Percentiles rank a stretch among this genome's conserved stretches.
Evolutionary conservation across 2,113 vertebrate species (phyloP).

Genomic region (Bombycilla garrulus): DNA sequence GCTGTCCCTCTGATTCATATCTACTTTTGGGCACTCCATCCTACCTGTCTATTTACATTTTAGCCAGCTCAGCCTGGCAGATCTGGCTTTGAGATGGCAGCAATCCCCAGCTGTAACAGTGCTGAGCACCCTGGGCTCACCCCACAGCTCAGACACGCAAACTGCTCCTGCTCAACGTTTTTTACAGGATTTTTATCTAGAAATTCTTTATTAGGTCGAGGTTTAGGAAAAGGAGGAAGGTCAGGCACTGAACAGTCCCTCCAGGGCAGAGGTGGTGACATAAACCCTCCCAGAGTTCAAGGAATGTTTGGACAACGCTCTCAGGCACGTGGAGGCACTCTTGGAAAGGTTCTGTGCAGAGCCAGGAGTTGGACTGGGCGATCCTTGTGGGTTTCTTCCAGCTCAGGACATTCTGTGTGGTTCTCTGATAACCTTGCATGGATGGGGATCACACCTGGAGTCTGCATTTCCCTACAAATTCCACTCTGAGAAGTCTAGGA

Average conservation of each 20-base stretch:
- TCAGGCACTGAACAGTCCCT: not conserved
- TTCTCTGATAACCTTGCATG: not conserved
- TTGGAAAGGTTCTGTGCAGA: not conserved
- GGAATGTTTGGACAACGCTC: not conserved
- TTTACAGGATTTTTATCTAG: not conserved
- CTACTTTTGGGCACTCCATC: too few species aligned
- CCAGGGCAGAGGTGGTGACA: not conserved
- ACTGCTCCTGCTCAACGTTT: rapidly evolving
- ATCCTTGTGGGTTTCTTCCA: not conserved
- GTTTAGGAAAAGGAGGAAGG: not conserved
- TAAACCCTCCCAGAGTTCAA: not conserved
- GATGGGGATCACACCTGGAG: not conserved
- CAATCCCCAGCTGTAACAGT: too few species aligned
- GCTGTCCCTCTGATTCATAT: too few species aligned
- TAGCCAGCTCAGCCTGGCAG: too few species aligned
- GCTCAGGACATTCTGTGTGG: not conserved
- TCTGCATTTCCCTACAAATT: not conserved
- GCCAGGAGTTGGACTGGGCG: not conserved
- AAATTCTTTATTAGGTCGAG: rapidly evolving
- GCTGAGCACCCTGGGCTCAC: not conserved
- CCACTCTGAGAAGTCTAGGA: not conserved
- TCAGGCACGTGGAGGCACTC: rapidly evolving
- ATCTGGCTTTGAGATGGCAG: too few species aligned
- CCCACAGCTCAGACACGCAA: rapidly evolving
- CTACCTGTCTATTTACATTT: too few species aligned